A percentile compares a stretch with the other conserved stretches of the same genome.
Conservation (phyloP, 2,113 vertebrate species). For the Rhineura floridana region DNA sequence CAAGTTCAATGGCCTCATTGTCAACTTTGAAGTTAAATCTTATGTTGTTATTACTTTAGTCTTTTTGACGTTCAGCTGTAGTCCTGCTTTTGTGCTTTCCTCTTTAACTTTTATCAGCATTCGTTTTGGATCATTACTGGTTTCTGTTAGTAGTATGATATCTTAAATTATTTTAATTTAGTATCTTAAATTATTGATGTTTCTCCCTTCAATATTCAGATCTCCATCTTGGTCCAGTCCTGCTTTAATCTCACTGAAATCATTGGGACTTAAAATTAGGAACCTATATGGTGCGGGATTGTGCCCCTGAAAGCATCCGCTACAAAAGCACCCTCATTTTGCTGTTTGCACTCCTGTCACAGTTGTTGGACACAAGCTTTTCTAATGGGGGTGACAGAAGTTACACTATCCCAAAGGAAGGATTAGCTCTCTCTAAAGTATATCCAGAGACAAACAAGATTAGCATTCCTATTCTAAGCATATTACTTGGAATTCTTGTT, state of each 20-base stretch:
- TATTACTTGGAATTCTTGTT: conserved; percentile 15
- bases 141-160: too few species aligned
- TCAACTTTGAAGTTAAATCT: too few species aligned
- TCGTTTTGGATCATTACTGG: too few species aligned
- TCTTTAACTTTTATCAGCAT: too few species aligned
- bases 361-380: not conserved
- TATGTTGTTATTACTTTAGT: too few species aligned
- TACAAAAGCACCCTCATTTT: not conserved
- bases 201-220: too few species aligned
- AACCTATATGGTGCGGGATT: not conserved
- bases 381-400: not conserved
- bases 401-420: conserved; percentile 16
- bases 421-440: conserved; percentile 13
- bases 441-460: conserved; percentile 15
- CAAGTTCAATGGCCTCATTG: too few species aligned
- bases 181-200: too few species aligned
- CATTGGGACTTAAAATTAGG: not conserved
- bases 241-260: not conserved
- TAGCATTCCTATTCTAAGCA: not conserved
- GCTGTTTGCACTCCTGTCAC: not conserved
- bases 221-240: too few species aligned
- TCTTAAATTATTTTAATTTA: too few species aligned
- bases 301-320: not conserved
- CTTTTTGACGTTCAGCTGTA: too few species aligned
- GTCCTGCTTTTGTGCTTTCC: too few species aligned